Percentiles rank a stretch among this genome's conserved stretches.
Conservation (phyloP, 2,888 invertebrate species). For the Oxyteleia sp. region DNA sequence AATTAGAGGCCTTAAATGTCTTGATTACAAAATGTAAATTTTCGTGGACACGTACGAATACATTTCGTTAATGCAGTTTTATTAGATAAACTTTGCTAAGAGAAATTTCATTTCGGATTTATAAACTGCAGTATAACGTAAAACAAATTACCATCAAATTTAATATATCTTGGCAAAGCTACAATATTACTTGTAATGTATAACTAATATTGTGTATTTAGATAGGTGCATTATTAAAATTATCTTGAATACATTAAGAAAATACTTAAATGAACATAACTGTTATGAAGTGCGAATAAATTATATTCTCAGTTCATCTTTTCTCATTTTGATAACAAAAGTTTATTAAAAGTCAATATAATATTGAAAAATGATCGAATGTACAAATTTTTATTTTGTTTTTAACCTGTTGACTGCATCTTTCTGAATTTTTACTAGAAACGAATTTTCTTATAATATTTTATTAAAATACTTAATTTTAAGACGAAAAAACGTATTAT, state of each 20-base stretch:
- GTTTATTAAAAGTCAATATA: background rate
- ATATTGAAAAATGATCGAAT: slow-evolving; percentile 24
- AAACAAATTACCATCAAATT: slow-evolving; percentile 2
- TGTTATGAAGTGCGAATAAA: slow-evolving; percentile 16
- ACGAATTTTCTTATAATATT: no score
- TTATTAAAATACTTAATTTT: no score
- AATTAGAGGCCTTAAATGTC: slow-evolving; percentile 1
- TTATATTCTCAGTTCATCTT: slow-evolving; percentile 2
- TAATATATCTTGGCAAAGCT: slow-evolving; percentile 15
- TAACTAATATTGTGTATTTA: slow-evolving; percentile 17
- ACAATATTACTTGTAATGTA: slow-evolving; percentile 9
- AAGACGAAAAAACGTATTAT: no score
- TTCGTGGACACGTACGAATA: background rate
- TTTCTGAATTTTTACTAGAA: no score
- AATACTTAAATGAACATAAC: slow-evolving; percentile 16
- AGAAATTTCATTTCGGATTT: background rate
- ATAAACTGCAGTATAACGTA: background rate
- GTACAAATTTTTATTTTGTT: no score
- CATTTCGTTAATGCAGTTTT: background rate
- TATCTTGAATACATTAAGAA: slow-evolving; percentile 20
- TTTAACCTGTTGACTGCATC: no score
- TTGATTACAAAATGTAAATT: slow-evolving; percentile 27
- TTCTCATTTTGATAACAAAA: background rate
- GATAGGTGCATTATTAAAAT: slow-evolving; percentile 25
- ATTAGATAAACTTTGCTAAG: slow-evolving; percentile 10